Evolutionary conservation across 1,140 invertebrate species (phyloP), one percentile per base, ranked within the genome.

Genomic region (Neodiprion virginianus): DNA sequence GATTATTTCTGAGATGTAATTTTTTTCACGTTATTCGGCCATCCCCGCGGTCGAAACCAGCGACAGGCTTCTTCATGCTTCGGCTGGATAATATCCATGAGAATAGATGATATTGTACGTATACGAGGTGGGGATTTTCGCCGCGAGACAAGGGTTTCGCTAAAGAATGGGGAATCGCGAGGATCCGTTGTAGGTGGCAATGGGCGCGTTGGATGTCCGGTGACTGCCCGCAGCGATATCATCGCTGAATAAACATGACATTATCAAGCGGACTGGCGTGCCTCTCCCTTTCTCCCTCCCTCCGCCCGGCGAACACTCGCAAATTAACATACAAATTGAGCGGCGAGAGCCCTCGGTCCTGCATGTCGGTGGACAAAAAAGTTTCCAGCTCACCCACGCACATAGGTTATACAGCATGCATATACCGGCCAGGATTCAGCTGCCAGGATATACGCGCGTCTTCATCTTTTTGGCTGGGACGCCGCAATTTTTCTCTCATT

Each of bases 301-400:
- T 5, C 1, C 28, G 79, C 82, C 85, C 83, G 82, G 82, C 82
- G 86, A 87, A 87, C 85, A 85, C 82, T 84, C 82, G 83, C 82
- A 80, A 87, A 88, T 88, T 88, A 88, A 88, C 87, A 88, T 88
- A 88, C 86, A 88, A 88, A 88, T 88, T 88, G 86, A 88, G 85
- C 85, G 85, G 80, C 78, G 80, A 79, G 78, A 79, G 79, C 53
- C 53, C 53, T 61, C 53, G 53, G 53, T 61, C 53, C 53, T 17
- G 28, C 28, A 61, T 17, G 53, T 14, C 8, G 53, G 53, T 17
- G 11, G n/a, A 61, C 53, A 61, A 61, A 61, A 61, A 61, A 61
- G 8, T 61, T 61, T 61, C 53, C 53, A 40, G 28, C 28, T 17
- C 11, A 61, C 53, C 53, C 53, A 17, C 53, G n/a, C 53, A 17